Percentiles rank a stretch among this genome's conserved stretches.
These are phyloP conservation scores for Lordiphosa mommai DNA, from an alignment of 1,140 invertebrate genomes.

Conservation along the genomic window DNA sequence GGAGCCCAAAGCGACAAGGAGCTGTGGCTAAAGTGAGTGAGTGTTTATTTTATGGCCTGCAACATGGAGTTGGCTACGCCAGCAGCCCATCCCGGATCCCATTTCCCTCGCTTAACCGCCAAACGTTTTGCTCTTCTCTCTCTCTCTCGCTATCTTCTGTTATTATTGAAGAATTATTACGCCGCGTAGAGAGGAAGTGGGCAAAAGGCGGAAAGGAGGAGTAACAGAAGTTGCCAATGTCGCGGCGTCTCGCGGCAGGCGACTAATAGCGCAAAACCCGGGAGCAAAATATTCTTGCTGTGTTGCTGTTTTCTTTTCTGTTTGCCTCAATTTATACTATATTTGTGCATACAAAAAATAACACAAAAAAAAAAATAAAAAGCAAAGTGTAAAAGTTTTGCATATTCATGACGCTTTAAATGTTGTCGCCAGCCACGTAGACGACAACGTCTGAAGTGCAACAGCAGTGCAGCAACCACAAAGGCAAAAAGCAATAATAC, in stretches of 20 bases:
- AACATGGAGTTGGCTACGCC: slow-evolving; percentile 53
- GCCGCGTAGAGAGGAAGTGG: slow-evolving; percentile 21
- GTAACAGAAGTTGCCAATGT: slow-evolving; percentile 61
- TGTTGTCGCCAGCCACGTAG: slow-evolving; percentile 59
- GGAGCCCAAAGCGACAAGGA: slow-evolving; percentile 35
- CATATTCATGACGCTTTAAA: slow-evolving; percentile 77
- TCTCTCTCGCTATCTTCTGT: no score
- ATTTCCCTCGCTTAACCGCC: slow-evolving; percentile 41
- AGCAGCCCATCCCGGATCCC: slow-evolving; percentile 19
- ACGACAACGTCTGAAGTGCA: slow-evolving; percentile 60
- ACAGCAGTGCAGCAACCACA: slow-evolving; percentile 52
- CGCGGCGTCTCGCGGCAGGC: slow-evolving; percentile 7
- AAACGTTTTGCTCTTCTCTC: slow-evolving; percentile 47
- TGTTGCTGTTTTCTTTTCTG: slow-evolving; percentile 24
- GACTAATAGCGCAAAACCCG: slow-evolving; percentile 54
- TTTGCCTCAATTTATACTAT: slow-evolving; percentile 49
- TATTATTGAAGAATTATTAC: slow-evolving; percentile 76
- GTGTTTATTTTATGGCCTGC: slow-evolving; percentile 72
- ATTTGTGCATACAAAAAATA: slow-evolving; percentile 49
- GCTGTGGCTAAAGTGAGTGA: slow-evolving; percentile 58
- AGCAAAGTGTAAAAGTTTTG: slow-evolving; percentile 69
- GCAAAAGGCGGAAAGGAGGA: background rate
- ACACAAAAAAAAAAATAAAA: background rate
- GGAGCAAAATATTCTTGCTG: slow-evolving; percentile 39
- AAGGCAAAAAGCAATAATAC: slow-evolving; percentile 55